These are phyloP conservation scores for Drosophila cognata DNA, from an alignment of 2,888 invertebrate genomes.

Conservation along the genomic window DNA sequence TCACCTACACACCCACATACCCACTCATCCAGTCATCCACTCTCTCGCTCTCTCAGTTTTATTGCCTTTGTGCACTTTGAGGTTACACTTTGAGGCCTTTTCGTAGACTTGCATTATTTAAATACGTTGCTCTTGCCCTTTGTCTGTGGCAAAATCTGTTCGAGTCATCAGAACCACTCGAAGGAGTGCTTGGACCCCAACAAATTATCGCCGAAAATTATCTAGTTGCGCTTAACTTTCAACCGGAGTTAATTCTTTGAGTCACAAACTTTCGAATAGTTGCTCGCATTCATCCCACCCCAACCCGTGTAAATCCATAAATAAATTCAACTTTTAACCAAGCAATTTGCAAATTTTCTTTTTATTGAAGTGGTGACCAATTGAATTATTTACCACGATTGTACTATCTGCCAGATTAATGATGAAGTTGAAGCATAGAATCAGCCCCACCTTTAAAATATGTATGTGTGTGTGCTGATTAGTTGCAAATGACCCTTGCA, in stretches of 20 bases:
- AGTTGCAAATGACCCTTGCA: neutral
- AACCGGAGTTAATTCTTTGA: conserved; percentile 76
- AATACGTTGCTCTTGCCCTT: conserved; percentile 35
- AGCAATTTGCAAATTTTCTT: conserved; percentile 60
- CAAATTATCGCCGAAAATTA: conserved; percentile 63
- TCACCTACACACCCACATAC: neutral
- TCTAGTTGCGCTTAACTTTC: conserved; percentile 72
- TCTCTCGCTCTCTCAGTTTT: neutral
- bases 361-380: conserved; percentile 28
- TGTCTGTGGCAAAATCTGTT: conserved; percentile 27
- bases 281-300: conserved; percentile 7
- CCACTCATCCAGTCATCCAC: neutral
- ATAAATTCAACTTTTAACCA: conserved; percentile 51
- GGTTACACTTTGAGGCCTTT: conserved; percentile 53
- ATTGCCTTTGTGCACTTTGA: conserved; percentile 18
- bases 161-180: conserved; percentile 22
- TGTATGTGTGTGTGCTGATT: neutral
- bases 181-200: conserved; percentile 44
- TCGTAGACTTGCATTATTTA: conserved; percentile 57
- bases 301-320: conserved; percentile 27
- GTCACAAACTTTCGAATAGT: conserved; percentile 61
- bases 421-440: conserved; percentile 1
- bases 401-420: conserved; percentile 28
- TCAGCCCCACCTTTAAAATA: neutral
- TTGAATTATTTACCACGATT: conserved; percentile 23